Evolutionary conservation across 2,797 vertebrate species (phyloP).

Genomic region (Enteromius anoplus): DNA sequence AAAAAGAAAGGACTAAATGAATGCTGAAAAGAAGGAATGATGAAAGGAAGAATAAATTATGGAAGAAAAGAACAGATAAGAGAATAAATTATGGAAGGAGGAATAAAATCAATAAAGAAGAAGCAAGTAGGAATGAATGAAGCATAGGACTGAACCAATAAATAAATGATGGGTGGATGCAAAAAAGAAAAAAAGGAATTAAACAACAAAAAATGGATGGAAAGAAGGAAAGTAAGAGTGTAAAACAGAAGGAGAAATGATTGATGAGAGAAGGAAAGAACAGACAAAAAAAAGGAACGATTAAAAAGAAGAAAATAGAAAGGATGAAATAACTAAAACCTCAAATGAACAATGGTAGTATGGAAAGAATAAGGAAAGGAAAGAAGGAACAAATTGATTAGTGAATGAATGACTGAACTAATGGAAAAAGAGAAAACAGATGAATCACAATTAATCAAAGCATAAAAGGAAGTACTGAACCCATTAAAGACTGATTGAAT

Average conservation of each 20-base stretch:
- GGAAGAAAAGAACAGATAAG: not conserved
- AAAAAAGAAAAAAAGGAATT: not conserved
- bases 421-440: not conserved
- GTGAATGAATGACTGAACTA: not conserved
- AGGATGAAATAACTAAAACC: not conserved
- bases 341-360: not conserved
- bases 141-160: not conserved
- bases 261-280: not conserved
- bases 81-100: not conserved
- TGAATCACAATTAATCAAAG: not conserved
- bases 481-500: not conserved
- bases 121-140: not conserved
- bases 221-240: not conserved
- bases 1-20: not conserved
- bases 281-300: not conserved
- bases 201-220: not conserved
- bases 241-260: not conserved
- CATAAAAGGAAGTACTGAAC: not conserved
- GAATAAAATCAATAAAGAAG: not conserved
- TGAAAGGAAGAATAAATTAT: not conserved
- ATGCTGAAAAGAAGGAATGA: not conserved
- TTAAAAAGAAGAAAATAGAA: not conserved
- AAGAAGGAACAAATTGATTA: not conserved
- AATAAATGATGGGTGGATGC: not conserved
- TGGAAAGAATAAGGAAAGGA: not conserved